Conservation (phyloP, 1,140 invertebrate species). For the Zophobas atratus region DNA sequence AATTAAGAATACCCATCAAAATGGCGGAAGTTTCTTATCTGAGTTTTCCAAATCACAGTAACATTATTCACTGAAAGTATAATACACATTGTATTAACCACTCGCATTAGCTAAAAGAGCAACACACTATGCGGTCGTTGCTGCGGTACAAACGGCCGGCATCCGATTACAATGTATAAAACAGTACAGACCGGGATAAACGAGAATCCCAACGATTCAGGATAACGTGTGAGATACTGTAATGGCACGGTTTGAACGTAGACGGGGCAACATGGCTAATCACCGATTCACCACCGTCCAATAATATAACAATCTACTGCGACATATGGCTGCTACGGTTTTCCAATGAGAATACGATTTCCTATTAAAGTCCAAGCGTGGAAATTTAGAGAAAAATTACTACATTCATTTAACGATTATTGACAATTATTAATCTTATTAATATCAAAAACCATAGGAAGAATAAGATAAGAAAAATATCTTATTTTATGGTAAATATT, state of each 20-base stretch:
- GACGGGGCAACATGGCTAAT: conserved; percentile 44
- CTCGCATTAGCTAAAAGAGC: conserved; percentile 10
- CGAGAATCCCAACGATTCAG: conserved; percentile 39
- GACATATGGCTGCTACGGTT: conserved; percentile 53
- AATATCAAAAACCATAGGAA: too few species aligned
- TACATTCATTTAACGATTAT: too few species aligned
- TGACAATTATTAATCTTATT: too few species aligned
- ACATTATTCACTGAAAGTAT: not conserved
- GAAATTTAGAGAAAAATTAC: too few species aligned
- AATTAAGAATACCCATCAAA: too few species aligned
- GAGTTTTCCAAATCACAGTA: too few species aligned
- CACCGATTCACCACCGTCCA: conserved; percentile 41
- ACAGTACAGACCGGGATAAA: conserved; percentile 50
- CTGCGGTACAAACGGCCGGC: conserved; percentile 28
- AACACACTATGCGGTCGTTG: conserved; percentile 19
- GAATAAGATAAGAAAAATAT: too few species aligned
- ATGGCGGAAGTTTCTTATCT: too few species aligned
- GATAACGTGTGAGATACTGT: conserved; percentile 50
- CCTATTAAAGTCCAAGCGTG: too few species aligned
- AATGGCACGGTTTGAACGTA: conserved; percentile 33
- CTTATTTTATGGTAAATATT: too few species aligned
- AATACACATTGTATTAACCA: conserved; percentile 2
- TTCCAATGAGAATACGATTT: conserved; percentile 27
- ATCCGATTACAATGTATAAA: conserved; percentile 42
- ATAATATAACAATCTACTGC: conserved; percentile 48